Conservation (phyloP, 2,888 invertebrate species). For the Tachystola acroxantha region DNA sequence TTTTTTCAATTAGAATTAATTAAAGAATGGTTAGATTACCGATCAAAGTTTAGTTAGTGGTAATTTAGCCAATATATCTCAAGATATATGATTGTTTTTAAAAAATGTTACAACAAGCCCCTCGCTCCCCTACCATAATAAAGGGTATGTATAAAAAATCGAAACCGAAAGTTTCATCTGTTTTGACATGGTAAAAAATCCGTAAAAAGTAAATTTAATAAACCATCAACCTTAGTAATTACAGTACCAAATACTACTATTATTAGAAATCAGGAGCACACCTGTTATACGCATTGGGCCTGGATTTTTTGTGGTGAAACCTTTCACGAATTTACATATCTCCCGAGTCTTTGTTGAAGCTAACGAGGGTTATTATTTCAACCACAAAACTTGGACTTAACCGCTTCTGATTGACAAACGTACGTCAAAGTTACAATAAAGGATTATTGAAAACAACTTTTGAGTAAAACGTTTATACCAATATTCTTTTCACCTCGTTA, state of each 20-base stretch:
- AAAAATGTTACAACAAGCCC: too few relatives aligned
- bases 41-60: too few relatives aligned
- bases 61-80: too few relatives aligned
- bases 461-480: constrained; percentile 30
- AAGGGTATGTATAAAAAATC: too few relatives aligned
- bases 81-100: too few relatives aligned
- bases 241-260: constrained; percentile 33
- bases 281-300: constrained; percentile 62
- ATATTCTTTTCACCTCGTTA: constrained; percentile 57
- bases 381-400: constrained; percentile 66
- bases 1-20: too few relatives aligned
- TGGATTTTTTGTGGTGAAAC: constrained; percentile 59
- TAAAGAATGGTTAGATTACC: too few relatives aligned
- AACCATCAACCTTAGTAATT: constrained; percentile 46
- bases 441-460: constrained; percentile 41
- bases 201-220: constrained; percentile 39
- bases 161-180: constrained; percentile 58
- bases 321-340: constrained; percentile 72
- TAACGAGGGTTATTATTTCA: constrained; percentile 72
- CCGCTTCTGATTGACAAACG: constrained; percentile 66
- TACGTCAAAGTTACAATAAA: constrained; percentile 39
- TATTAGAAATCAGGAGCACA: constrained; percentile 68
- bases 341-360: constrained; percentile 56
- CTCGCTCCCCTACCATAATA: too few relatives aligned
- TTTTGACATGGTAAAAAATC: constrained; percentile 40